Conservation (phyloP, 1,140 invertebrate species). For the Thaumetopoea pityocampa region DNA sequence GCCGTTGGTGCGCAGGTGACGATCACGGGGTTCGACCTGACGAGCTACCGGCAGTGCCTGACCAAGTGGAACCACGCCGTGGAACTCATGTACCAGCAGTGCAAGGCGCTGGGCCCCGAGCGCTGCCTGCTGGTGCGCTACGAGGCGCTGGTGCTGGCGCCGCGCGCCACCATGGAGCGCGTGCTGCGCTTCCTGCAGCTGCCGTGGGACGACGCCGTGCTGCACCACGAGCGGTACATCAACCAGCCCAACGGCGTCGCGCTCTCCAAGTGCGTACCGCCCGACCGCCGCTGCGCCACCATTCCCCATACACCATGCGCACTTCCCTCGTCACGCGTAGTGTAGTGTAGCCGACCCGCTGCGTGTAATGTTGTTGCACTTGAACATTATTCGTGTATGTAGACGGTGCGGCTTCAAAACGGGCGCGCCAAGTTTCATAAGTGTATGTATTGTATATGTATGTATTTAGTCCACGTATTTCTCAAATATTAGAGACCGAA, state of each 20-base stretch:
- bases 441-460: no score
- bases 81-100: constrained; percentile 95
- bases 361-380: no score
- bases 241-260: constrained; percentile 96
- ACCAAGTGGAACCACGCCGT: constrained; percentile 98
- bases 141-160: constrained; percentile 97
- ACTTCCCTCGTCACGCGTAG: no score
- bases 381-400: no score
- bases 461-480: no score
- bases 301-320: background rate
- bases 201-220: constrained; percentile 96
- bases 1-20: constrained; percentile 87
- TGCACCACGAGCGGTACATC: constrained; percentile 98
- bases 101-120: constrained; percentile 88
- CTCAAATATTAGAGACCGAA: no score
- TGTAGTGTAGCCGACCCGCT: no score
- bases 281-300: background rate
- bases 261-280: constrained; percentile 88
- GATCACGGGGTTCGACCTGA: constrained; percentile 97
- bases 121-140: constrained; percentile 93
- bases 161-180: constrained; percentile 90
- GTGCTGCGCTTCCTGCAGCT: constrained; percentile 95
- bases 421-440: no score
- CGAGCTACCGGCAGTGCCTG: constrained; percentile 94
- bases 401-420: no score